Base-by-base conservation (phyloP, 2,113 vertebrate genomes). In the Podocnemis expansa region DNA sequence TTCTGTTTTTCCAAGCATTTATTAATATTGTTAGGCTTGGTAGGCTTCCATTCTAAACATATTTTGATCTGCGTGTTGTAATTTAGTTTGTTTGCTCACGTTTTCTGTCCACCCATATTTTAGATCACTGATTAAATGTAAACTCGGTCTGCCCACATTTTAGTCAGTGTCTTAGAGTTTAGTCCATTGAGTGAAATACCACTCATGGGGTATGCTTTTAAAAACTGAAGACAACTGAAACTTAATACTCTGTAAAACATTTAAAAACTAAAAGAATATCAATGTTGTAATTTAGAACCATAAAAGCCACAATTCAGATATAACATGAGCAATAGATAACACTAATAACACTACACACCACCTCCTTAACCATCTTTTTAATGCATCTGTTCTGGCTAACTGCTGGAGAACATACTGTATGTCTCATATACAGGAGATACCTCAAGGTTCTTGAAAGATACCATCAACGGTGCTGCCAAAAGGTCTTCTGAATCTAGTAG, bases 331-430 rank as follows among this genome's bases (percentile, higher is more conserved):
- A 56, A 86, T 54, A n/a, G n/a, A n/a, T n/a, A n/a, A n/a, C n/a
- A n/a, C n/a, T 54, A 25, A 47, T 94, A 90, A 90, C 85, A 58
- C 91, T 87, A 85, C 10, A 8, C 88, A 94, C 84, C 70, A 80
- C 82, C 88, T 96, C 89, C 88, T 91, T 86, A 81, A 82, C 63
- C 34, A 89, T 6, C 89, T 94, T 94, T 83, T 87, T 91, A 89
- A 38, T 88, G 80, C 88, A 91, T 84, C 93, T 95, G 89, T 76
- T 86, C 87, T 90, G 95, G 80, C 82, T 94, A 91, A 29, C 47
- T 4, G 87, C 85, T 95, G 84, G 82, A 95, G 90, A 91, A 90
- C 81, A 76, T 2, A 0, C 89, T 90, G 22, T 90, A 51, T 51
- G 49, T 10, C 49, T 12, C 49, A 51, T 14, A 51, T 51, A 51